Percentiles rank a stretch among this genome's conserved stretches.
These are phyloP conservation scores for Agrochola lota DNA, from an alignment of 2,888 invertebrate species.

Conservation along the genomic window DNA sequence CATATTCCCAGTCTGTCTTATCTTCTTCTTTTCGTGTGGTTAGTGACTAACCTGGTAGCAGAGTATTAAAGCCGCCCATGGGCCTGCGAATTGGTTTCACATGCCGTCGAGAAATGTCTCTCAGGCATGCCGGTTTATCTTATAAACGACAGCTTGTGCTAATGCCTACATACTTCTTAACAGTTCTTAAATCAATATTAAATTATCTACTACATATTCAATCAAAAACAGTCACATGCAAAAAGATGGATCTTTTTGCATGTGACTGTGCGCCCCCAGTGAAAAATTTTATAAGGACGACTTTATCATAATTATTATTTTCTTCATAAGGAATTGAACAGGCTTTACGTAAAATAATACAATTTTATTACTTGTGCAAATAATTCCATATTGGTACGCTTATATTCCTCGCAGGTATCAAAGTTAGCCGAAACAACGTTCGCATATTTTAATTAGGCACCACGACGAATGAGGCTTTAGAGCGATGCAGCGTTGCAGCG, in stretches of 20 bases:
- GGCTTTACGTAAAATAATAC: not conserved
- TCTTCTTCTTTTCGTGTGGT: no score
- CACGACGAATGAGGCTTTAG: slow-evolving; percentile 76
- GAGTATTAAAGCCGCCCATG: no score
- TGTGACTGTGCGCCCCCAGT: no score
- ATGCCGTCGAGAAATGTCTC: no score
- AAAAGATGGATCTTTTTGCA: no score
- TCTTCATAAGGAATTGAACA: not conserved
- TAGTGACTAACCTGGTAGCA: no score
- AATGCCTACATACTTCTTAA: no score
- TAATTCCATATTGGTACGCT: not conserved
- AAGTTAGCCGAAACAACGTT: slow-evolving; percentile 68
- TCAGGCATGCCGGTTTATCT: no score
- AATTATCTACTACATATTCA: slow-evolving; percentile 1
- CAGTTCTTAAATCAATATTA: not conserved
- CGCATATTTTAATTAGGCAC: slow-evolving; percentile 80
- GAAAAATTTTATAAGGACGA: not conserved
- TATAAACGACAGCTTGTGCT: no score
- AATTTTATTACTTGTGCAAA: not conserved
- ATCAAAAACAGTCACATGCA: not conserved
- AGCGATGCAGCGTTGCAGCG: slow-evolving; percentile 56
- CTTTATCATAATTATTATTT: not conserved
- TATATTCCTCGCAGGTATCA: slow-evolving; percentile 57
- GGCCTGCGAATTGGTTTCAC: no score
- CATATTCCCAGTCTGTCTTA: no score